A percentile compares a stretch with the other conserved stretches of the same genome.
Evolutionary conservation across 2,797 vertebrate genomes (phyloP).

Genomic region (Tokudaia tokunoshimensis): DNA sequence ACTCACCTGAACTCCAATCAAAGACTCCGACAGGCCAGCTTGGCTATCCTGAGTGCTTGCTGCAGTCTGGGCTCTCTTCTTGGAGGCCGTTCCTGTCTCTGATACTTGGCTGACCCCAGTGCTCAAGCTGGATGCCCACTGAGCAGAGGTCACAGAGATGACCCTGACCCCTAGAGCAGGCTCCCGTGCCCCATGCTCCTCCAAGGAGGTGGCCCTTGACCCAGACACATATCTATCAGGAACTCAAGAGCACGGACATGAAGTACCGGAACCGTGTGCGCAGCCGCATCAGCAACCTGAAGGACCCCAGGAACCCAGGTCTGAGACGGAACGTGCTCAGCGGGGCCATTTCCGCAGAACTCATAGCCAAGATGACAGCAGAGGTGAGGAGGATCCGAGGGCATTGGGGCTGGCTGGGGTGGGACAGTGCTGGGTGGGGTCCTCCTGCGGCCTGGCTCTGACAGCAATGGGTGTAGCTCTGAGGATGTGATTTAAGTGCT

Average conservation of each 20-base stretch:
- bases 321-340: slow-evolving; percentile 95
- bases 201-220: slow-evolving; percentile 82
- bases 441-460: background rate
- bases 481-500: background rate
- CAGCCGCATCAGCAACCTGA: slow-evolving; percentile 98
- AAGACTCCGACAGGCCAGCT: background rate
- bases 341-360: slow-evolving; percentile 91
- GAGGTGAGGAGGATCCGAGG: slow-evolving; percentile 89
- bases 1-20: background rate
- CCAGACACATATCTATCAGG: slow-evolving; percentile 96
- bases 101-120: background rate
- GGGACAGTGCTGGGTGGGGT: background rate
- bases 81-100: background rate
- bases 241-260: slow-evolving; percentile 96
- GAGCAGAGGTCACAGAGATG: background rate
- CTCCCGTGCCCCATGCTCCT: background rate
- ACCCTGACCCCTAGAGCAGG: background rate
- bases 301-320: slow-evolving; percentile 97
- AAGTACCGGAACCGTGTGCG: slow-evolving; percentile 98
- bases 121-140: background rate
- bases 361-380: slow-evolving; percentile 96
- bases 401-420: background rate
- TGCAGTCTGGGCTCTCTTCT: background rate
- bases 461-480: background rate
- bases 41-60: background rate